phyloP scores from a whole-genome alignment of 2,113 vertebrate species.

The Barnardius zonarius region DNA sequence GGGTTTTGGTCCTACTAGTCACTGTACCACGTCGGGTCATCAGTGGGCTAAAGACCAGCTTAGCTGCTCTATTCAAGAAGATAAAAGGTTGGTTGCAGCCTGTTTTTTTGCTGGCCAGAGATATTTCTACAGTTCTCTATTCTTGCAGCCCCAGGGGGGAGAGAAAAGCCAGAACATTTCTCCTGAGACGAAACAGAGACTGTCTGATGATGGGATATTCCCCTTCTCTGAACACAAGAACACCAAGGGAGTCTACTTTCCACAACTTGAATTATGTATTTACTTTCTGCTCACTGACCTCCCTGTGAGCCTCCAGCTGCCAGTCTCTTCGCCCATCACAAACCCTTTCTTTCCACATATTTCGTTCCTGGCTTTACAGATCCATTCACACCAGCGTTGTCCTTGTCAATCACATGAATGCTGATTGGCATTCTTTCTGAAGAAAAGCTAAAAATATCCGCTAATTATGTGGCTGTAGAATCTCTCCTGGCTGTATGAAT shows the following conservation, averaged over 20 bases:
- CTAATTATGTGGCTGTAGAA: background rate
- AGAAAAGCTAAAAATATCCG: background rate
- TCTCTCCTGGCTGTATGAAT: background rate
- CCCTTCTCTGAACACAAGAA: background rate
- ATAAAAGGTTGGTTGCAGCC: background rate
- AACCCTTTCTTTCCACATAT: background rate
- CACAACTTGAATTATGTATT: background rate
- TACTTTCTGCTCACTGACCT: background rate
- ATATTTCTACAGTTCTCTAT: background rate
- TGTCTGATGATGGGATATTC: fast-evolving
- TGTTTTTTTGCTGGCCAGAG: background rate
- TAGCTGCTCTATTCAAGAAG: background rate
- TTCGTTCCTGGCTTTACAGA: background rate
- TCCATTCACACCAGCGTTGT: background rate
- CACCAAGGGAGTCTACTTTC: background rate
- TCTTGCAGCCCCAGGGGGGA: background rate
- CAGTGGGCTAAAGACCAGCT: background rate
- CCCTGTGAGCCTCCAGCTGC: background rate
- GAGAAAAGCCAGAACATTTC: background rate
- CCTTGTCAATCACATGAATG: background rate
- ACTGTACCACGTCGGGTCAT: background rate
- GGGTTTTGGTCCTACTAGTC: background rate
- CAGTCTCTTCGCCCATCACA: background rate
- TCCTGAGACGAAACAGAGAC: background rate
- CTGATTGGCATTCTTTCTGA: background rate